phyloP scores from a whole-genome alignment of 1,140 invertebrate genomes.

The Camponotus floridanus region DNA sequence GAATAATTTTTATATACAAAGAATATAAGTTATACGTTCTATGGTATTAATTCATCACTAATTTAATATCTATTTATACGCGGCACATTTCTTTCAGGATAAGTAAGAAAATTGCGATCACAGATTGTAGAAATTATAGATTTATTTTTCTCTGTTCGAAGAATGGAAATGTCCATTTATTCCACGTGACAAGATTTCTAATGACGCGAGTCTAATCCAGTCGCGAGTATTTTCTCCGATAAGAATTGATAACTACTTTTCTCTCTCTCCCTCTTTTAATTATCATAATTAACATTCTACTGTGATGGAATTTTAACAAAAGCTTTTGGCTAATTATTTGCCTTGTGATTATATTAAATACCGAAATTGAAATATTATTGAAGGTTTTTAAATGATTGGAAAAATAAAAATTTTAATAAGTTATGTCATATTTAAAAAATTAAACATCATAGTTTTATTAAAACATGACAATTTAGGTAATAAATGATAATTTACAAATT shows the following conservation, averaged over 20 bases:
- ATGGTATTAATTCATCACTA: background rate
- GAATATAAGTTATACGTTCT: background rate
- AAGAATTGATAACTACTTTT: constrained; percentile 43
- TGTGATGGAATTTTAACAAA: constrained; percentile 28
- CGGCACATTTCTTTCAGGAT: constrained; percentile 15
- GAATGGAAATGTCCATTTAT: constrained; percentile 60
- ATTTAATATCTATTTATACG: constrained; percentile 27
- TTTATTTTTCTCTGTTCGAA: background rate
- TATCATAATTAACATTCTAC: constrained; percentile 41
- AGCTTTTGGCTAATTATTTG: background rate
- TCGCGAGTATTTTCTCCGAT: constrained; percentile 16
- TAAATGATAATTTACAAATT: background rate
- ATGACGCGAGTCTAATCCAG: constrained; percentile 54
- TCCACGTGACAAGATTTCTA: constrained; percentile 57
- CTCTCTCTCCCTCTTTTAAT: background rate
- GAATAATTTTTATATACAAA: background rate
- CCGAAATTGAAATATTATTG: background rate
- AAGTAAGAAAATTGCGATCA: constrained; percentile 32
- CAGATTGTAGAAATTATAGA: constrained; percentile 28
- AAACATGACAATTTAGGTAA: background rate
- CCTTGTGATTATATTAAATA: background rate
- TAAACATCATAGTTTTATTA: background rate
- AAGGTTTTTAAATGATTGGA: background rate
- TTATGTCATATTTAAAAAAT: background rate
- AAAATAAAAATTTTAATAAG: background rate